phyloP scores from a whole-genome alignment of 1,140 invertebrate genomes.

The Diorhabda elongata region DNA sequence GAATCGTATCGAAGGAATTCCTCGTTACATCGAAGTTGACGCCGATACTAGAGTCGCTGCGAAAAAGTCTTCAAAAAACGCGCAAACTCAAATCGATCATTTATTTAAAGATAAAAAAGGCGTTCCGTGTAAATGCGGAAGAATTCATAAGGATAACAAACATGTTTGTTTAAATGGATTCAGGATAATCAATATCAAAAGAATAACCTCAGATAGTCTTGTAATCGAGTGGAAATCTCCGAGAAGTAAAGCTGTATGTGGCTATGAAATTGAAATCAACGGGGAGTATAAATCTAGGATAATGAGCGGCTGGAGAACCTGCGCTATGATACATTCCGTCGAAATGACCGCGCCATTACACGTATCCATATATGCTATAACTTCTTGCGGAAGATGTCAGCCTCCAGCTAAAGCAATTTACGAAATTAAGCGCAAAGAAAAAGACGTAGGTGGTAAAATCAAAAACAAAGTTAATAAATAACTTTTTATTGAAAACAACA shows the following conservation, averaged over 20 bases:
- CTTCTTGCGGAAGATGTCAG: background rate
- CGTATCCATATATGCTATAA: background rate
- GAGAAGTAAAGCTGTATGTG: background rate
- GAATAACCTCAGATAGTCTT: background rate
- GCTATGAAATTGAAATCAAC: slow-evolving; percentile 1
- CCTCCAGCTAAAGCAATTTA: background rate
- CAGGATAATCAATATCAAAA: slow-evolving; percentile 3
- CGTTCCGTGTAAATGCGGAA: background rate
- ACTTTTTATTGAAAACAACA: too few species aligned
- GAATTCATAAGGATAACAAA: background rate
- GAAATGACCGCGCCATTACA: background rate
- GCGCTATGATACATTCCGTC: background rate
- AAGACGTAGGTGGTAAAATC: too few species aligned
- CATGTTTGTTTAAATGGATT: background rate
- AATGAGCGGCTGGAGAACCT: background rate
- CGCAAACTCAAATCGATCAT: background rate
- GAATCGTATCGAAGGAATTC: background rate
- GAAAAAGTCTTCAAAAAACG: background rate
- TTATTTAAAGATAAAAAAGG: background rate
- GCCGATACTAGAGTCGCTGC: too few species aligned
- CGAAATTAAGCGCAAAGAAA: background rate
- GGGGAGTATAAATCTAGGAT: background rate
- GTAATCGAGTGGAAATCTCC: background rate
- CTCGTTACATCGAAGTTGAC: too few species aligned
- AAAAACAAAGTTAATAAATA: too few species aligned